Conservation (phyloP, 2,888 invertebrate genomes). For the Rugalucina vietnamica region DNA sequence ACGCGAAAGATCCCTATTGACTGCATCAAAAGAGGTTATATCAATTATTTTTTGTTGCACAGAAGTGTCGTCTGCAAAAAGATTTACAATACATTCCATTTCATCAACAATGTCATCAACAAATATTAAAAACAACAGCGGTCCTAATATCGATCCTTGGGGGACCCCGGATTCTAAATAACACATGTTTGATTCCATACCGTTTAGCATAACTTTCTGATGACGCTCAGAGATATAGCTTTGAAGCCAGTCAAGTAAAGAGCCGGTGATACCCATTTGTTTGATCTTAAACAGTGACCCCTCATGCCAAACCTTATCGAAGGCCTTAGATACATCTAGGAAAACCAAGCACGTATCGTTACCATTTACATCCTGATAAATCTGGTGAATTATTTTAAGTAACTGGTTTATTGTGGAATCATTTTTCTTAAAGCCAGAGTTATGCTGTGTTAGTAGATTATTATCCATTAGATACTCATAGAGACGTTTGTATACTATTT, state of each 20-base stretch:
- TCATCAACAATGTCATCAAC: neutral
- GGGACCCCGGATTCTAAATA: neutral
- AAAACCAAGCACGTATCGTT: neutral
- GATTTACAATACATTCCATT: neutral
- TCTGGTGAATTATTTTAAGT: neutral
- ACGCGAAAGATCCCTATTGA: too few species aligned
- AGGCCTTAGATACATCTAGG: neutral
- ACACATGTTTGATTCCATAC: neutral
- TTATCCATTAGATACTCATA: constrained; percentile 1
- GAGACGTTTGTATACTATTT: constrained; percentile 16
- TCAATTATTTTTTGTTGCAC: too few species aligned
- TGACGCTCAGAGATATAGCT: too few species aligned
- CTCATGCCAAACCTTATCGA: neutral
- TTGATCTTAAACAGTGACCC: neutral
- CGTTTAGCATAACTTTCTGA: too few species aligned
- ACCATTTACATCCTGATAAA: constrained; percentile 1
- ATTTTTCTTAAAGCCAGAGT: constrained; percentile 3
- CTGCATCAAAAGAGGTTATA: too few species aligned
- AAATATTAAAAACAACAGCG: neutral
- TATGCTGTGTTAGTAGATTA: neutral
- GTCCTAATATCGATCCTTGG: neutral
- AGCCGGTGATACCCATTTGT: neutral
- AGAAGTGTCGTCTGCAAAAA: neutral
- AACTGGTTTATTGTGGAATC: neutral
- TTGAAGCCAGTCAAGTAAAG: too few species aligned